A percentile compares a stretch with the other conserved stretches of the same genome.
Evolutionary conservation across 2,888 invertebrate genomes (phyloP).

Genomic region (Plagodis pulveraria): DNA sequence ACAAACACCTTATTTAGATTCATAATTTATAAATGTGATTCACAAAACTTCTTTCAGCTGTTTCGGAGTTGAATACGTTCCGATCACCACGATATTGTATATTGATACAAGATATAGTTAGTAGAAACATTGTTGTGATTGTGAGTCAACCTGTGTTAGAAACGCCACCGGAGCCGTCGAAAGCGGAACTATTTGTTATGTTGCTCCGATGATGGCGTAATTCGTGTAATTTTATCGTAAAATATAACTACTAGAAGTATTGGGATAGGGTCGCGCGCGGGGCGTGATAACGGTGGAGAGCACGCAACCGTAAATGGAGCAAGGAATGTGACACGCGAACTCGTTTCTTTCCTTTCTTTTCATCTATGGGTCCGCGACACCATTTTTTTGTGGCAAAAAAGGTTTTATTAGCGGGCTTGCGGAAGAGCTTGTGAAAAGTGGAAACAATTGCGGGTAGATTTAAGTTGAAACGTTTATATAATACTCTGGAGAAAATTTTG

Average conservation of each 20-base stretch:
- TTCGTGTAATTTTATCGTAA: conserved; percentile 67
- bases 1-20: too few relatives aligned
- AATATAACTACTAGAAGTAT: conserved; percentile 53
- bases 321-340: conserved; percentile 43
- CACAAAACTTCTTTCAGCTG: too few relatives aligned
- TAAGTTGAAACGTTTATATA: background rate
- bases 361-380: conserved; percentile 31
- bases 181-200: conserved; percentile 44
- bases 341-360: conserved; percentile 29
- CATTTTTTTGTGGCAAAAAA: conserved; percentile 26
- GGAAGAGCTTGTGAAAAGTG: background rate
- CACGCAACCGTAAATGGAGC: conserved; percentile 51
- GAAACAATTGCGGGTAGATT: background rate
- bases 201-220: conserved; percentile 53
- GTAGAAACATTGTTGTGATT: too few relatives aligned
- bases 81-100: too few relatives aligned
- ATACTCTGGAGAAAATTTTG: too few relatives aligned
- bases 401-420: conserved; percentile 18
- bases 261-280: conserved; percentile 58
- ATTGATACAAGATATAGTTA: too few relatives aligned
- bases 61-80: too few relatives aligned
- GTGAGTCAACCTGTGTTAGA: conserved; percentile 17
- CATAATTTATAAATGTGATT: too few relatives aligned
- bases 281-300: conserved; percentile 59
- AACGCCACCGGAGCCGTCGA: conserved; percentile 12